Conservation (phyloP, 2,113 vertebrate species). For the Psilopsiagon aurifrons region DNA sequence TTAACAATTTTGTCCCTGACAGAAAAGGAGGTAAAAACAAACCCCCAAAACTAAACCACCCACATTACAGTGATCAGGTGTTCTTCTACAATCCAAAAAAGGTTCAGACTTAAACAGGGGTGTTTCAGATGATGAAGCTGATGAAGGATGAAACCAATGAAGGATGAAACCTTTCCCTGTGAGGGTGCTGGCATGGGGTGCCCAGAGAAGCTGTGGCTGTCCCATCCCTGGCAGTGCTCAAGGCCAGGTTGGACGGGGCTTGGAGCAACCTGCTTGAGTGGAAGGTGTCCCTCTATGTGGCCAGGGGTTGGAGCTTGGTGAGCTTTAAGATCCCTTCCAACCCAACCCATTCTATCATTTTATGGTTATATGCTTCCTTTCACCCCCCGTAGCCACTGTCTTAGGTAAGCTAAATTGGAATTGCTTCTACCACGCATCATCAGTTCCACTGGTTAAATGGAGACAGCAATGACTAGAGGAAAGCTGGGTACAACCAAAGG, state of each 20-base stretch:
- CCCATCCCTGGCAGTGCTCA: neutral
- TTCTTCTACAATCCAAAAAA: neutral
- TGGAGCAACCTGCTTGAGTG: neutral
- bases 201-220: neutral
- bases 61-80: rapidly evolving
- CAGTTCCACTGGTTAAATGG: neutral
- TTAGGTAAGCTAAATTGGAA: neutral
- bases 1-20: neutral
- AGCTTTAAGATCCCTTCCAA: neutral
- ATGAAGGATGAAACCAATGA: no score
- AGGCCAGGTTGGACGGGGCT: neutral
- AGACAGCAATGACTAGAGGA: neutral
- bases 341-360: neutral
- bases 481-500: neutral
- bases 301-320: neutral
- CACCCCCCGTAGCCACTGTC: rapidly evolving
- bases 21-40: neutral
- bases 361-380: neutral
- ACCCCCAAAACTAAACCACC: neutral
- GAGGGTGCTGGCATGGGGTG: neutral
- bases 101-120: neutral
- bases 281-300: no score
- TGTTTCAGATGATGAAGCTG: no score
- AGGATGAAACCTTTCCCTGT: neutral
- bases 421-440: neutral